phyloP scores from a whole-genome alignment of 2,797 vertebrate genomes.

The Amazona ochrocephala region DNA sequence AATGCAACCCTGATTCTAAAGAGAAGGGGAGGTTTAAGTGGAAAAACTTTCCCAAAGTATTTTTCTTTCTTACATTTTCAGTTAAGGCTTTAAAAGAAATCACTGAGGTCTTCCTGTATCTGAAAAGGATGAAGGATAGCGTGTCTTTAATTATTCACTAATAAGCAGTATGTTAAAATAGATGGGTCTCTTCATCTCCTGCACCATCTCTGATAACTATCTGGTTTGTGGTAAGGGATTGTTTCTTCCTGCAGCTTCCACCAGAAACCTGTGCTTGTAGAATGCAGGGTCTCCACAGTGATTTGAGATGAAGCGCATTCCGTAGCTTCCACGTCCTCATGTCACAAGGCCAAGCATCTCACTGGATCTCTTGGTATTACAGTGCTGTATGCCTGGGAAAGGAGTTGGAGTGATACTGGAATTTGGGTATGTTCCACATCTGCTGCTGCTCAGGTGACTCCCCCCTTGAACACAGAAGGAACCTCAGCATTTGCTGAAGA shows the following conservation, averaged over 20 bases:
- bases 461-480: not conserved
- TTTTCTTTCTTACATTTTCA: not conserved
- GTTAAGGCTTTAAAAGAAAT: not conserved
- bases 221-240: not conserved
- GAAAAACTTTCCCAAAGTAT: not conserved
- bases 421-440: rapidly evolving
- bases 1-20: not conserved
- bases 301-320: not conserved
- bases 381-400: not conserved
- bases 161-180: not conserved
- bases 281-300: not conserved
- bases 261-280: not conserved
- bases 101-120: not conserved
- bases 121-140: not conserved
- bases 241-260: not conserved
- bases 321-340: not conserved
- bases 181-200: not conserved
- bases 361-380: not conserved
- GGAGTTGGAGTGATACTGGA: not conserved
- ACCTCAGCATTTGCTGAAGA: not conserved
- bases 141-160: not conserved
- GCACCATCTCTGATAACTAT: not conserved
- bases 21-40: not conserved
- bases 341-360: not conserved
- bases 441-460: not conserved